Conservation (phyloP, 1,140 invertebrate species). For the Cydia amplana region DNA sequence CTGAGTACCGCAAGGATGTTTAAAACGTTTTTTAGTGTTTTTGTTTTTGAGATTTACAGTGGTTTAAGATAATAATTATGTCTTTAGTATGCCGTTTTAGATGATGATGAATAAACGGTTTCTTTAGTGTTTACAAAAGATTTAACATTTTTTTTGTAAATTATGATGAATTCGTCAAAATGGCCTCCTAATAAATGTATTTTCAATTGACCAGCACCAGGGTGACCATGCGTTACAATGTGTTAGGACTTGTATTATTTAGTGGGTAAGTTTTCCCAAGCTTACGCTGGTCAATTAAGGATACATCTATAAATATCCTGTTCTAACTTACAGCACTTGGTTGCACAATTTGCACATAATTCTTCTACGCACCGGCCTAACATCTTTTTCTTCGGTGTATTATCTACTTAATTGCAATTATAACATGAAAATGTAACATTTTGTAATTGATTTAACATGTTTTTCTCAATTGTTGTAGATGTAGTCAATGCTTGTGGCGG, state of each 20-base stretch:
- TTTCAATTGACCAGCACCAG: neutral
- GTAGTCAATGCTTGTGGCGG: conserved; percentile 89
- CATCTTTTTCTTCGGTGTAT: conserved; percentile 11
- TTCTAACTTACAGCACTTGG: neutral
- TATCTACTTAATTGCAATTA: conserved; percentile 34
- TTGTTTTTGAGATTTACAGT: conserved; percentile 26
- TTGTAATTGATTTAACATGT: conserved; percentile 54
- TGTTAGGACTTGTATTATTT: neutral
- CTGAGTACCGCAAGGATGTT: neutral
- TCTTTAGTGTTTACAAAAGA: neutral
- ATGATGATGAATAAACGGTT: neutral
- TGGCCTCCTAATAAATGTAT: neutral
- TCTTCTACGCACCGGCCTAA: conserved; percentile 20
- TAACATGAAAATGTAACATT: conserved; percentile 27
- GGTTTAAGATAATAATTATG: neutral
- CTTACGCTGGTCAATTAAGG: neutral
- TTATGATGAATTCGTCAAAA: neutral
- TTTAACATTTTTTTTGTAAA: neutral
- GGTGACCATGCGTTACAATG: neutral
- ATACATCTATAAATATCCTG: neutral
- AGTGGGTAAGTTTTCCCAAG: neutral
- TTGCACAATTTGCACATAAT: conserved; percentile 21
- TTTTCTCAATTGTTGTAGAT: conserved; percentile 85
- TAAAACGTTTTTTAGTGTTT: conserved; percentile 3
- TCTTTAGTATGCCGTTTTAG: conserved; percentile 11